phyloP scores from a whole-genome alignment of 2,113 vertebrate species.

The Mola mola region DNA sequence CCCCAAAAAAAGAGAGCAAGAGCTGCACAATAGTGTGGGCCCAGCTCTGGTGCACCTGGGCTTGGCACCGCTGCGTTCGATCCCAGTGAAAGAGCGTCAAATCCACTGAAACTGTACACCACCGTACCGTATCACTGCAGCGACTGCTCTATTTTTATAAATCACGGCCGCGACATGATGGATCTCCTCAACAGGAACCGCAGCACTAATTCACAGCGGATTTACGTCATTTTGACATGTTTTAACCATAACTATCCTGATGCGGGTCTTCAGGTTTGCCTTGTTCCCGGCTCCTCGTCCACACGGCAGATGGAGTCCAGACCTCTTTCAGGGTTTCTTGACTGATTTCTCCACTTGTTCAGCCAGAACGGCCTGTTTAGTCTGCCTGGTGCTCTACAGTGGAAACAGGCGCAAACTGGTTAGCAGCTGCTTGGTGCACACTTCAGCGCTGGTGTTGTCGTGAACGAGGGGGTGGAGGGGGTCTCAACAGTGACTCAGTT shows the following conservation, averaged over 20 bases:
- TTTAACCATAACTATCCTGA: too few relatives aligned
- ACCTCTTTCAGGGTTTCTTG: constrained; percentile 44
- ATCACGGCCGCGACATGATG: too few relatives aligned
- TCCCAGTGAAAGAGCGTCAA: constrained; percentile 27
- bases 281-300: constrained; percentile 18
- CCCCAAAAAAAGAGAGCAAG: constrained; percentile 14
- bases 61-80: constrained; percentile 38
- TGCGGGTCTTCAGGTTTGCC: background rate
- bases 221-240: too few relatives aligned
- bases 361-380: constrained; percentile 47
- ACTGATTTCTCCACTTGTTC: constrained; percentile 36
- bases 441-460: background rate
- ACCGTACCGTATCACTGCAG: too few relatives aligned
- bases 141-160: too few relatives aligned
- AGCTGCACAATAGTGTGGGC: constrained; percentile 50
- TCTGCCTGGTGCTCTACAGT: constrained; percentile 15
- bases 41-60: constrained; percentile 64
- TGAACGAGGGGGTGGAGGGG: background rate
- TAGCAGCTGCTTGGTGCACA: background rate
- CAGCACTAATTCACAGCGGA: too few relatives aligned
- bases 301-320: constrained; percentile 55
- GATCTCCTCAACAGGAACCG: too few relatives aligned
- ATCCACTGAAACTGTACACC: constrained; percentile 40
- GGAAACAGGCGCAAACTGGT: constrained; percentile 17
- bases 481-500: too few relatives aligned